Base-by-base conservation (phyloP, 2,113 vertebrate genomes). In the Gila orcuttii region DNA sequence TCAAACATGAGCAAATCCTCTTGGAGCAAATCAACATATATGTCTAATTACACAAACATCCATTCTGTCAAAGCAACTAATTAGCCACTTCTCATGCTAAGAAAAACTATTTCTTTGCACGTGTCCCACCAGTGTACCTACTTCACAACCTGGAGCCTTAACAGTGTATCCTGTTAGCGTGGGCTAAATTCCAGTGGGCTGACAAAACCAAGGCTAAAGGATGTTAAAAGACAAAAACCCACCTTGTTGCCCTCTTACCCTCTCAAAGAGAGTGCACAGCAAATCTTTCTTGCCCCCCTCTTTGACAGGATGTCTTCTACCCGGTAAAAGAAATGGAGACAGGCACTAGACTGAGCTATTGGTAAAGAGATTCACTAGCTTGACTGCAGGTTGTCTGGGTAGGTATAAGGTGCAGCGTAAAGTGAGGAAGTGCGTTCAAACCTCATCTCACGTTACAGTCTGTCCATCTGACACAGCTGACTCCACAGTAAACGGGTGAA, bases 351-450 rank as follows among this genome's bases (percentile, higher is more conserved):
- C 39, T 3, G 60, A 59, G 33, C 75, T 33, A 21, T 21, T 50
- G 69, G 71, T 11, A 47, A 60, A 79, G 52, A 45, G 55, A 36
- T 19, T 45, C 17, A 8, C 33, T 23, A 50, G 77, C 36, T 81
- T 82, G 28, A 85, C 76, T 39, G 45, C 71, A 88, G 80, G 47
- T 90, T 87, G 90, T 85, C 91, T 89, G 89, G 88, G 90, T 86
- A 89, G 91, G 90, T 86, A 84, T 28, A 12, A 80, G 75, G 85
- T 73, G 50, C 21, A 75, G 33, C 62, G 64, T 81, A 66, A 86
- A 84, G 80, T 25, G 57, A 88, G 85, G 85, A 86, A 84, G 83
- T 84, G 57, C 83, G 82, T 50, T 85, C 78, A 87, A 73, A 75
- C 31, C 57, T 71, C 25, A 45, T 85, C 88, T 90, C 87, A 39